phyloP scores from a whole-genome alignment of 2,888 invertebrate genomes.

The Ophion ventricosus region DNA sequence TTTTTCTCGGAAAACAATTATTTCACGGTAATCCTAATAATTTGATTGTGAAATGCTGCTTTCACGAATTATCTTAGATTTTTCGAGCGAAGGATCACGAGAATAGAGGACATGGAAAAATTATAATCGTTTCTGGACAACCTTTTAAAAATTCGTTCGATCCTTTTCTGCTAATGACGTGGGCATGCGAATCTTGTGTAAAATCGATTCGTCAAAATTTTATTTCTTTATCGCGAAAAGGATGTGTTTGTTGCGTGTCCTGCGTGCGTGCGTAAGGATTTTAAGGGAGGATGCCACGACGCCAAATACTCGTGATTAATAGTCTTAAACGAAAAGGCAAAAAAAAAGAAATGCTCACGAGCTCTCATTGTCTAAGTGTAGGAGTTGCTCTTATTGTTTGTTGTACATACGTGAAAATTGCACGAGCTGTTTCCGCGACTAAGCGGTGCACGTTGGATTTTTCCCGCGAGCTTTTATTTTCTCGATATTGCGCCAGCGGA shows the following conservation, averaged over 20 bases:
- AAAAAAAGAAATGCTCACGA: constrained; percentile 2
- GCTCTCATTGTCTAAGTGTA: constrained; percentile 18
- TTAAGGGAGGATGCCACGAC: constrained; percentile 15
- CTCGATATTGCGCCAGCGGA: constrained; percentile 18
- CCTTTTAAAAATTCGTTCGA: not conserved
- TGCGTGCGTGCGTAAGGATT: constrained; percentile 23
- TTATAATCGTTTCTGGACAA: too few species aligned
- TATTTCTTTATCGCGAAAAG: constrained; percentile 3
- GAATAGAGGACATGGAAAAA: too few species aligned
- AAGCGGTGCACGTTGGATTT: constrained; percentile 22
- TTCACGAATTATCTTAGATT: too few species aligned
- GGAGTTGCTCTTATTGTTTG: constrained; percentile 37
- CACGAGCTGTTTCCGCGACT: not conserved
- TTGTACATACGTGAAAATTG: not conserved
- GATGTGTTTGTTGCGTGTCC: constrained; percentile 17
- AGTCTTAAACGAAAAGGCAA: constrained; percentile 3
- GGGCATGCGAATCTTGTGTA: not conserved
- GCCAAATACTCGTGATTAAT: constrained; percentile 52
- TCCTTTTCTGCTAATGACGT: constrained; percentile 12
- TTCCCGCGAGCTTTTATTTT: constrained; percentile 10
- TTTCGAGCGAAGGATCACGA: not conserved
- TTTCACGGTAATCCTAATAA: too few species aligned
- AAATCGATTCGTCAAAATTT: not conserved
- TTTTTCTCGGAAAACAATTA: too few species aligned
- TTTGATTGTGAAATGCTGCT: too few species aligned